phyloP scores from a whole-genome alignment of 2,113 vertebrate genomes.

The Bujurquina vittata region DNA sequence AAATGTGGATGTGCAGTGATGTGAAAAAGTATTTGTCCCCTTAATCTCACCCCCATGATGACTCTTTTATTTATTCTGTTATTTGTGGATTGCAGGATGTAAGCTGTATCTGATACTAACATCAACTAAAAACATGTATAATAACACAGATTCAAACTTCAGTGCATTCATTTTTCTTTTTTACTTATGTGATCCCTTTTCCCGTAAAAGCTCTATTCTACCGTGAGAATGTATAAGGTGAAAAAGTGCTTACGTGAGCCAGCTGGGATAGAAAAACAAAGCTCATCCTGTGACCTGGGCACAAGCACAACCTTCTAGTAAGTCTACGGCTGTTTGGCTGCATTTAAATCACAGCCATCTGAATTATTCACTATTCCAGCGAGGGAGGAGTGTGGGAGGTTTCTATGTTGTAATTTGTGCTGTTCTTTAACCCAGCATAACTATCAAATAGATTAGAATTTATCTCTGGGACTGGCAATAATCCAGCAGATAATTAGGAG shows the following conservation, averaged over 20 bases:
- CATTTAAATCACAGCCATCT: conserved; percentile 42
- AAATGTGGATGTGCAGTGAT: background rate
- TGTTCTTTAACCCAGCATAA: conserved; percentile 33
- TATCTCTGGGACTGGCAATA: conserved; percentile 40
- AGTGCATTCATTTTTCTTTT: background rate
- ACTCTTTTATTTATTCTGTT: conserved; percentile 26
- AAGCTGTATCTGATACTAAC: background rate
- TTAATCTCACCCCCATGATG: background rate
- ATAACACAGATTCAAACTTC: background rate
- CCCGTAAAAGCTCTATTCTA: background rate
- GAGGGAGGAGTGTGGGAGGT: background rate
- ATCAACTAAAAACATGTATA: background rate
- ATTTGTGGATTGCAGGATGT: background rate
- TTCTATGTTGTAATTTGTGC: conserved; percentile 39
- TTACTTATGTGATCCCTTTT: background rate
- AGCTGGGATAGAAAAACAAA: background rate
- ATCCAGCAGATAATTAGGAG: conserved; percentile 49
- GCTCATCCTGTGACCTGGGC: background rate
- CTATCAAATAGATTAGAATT: conserved; percentile 24
- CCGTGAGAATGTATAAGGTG: background rate
- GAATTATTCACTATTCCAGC: conserved; percentile 37
- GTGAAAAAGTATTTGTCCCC: background rate
- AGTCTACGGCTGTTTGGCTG: conserved; percentile 30
- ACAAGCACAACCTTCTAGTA: background rate
- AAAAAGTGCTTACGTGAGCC: background rate